Percentiles rank a stretch among this genome's conserved stretches.
phyloP scores from a whole-genome alignment of 2,113 vertebrate genomes.

The Malurus alboscapulatus region DNA sequence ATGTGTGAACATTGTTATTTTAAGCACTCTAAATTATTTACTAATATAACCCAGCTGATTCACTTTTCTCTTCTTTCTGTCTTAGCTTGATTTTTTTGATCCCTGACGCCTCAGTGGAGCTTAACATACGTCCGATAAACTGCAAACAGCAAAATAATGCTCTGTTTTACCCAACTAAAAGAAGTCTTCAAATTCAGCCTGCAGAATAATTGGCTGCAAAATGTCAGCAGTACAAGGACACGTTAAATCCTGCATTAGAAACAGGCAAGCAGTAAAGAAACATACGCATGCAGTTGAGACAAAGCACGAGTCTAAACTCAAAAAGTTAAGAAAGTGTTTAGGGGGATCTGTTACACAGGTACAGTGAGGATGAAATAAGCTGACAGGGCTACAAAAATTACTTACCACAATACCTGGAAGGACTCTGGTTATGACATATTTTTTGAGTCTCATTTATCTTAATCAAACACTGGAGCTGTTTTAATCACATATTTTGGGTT shows the following conservation, averaged over 20 bases:
- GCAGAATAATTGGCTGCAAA: not conserved
- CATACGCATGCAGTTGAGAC: not conserved
- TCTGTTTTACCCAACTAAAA: slow-evolving; percentile 14
- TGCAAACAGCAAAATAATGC: not conserved
- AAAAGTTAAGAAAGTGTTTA: not conserved
- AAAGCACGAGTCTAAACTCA: not conserved
- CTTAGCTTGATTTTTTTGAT: slow-evolving; percentile 44
- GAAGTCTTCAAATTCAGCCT: not conserved
- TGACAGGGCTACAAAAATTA: not conserved
- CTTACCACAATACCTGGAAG: not conserved
- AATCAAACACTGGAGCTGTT: not conserved
- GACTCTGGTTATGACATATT: not conserved
- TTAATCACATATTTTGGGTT: not conserved
- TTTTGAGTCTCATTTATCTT: not conserved
- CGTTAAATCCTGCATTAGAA: not conserved
- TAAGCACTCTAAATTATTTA: slow-evolving; percentile 74
- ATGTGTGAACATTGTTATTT: slow-evolving; percentile 73
- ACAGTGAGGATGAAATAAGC: not conserved
- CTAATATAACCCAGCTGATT: slow-evolving; percentile 60
- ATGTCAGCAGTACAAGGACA: not conserved
- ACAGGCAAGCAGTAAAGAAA: not conserved
- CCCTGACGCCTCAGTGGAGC: not conserved
- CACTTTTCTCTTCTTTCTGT: slow-evolving; percentile 2
- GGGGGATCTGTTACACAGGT: not conserved
- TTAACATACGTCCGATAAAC: not conserved